phyloP scores from a whole-genome alignment of 2,888 invertebrate genomes.

The Pyrrhia umbra region DNA sequence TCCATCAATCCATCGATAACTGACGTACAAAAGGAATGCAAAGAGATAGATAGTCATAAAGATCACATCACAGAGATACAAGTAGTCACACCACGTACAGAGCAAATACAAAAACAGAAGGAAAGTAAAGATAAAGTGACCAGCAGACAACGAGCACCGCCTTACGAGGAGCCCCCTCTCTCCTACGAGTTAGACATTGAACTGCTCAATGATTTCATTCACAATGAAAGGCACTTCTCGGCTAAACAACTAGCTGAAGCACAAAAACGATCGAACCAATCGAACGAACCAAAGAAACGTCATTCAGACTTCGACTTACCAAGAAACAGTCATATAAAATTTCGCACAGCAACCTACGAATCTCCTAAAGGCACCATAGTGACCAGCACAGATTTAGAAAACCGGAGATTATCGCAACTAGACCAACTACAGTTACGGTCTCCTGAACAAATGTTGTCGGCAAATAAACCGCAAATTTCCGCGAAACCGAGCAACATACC shows the following conservation, averaged over 20 bases:
- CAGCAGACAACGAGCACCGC: constrained; percentile 82
- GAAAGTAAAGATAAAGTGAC: constrained; percentile 79
- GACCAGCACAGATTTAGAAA: constrained; percentile 88
- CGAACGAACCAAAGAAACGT: constrained; percentile 86
- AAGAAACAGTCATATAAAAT: constrained; percentile 90
- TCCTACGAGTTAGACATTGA: constrained; percentile 86
- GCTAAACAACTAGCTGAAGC: constrained; percentile 82
- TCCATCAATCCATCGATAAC: constrained; percentile 85
- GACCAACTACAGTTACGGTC: constrained; percentile 84
- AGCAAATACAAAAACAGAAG: constrained; percentile 74
- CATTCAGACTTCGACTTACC: constrained; percentile 89
- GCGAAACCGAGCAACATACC: constrained; percentile 88
- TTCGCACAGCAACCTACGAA: constrained; percentile 92
- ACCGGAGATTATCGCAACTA: constrained; percentile 90
- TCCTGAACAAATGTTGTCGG: constrained; percentile 67
- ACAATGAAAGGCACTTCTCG: constrained; percentile 85
- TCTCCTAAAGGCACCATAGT: constrained; percentile 89
- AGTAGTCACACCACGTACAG: constrained; percentile 90
- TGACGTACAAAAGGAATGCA: constrained; percentile 78
- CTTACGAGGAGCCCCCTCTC: constrained; percentile 78
- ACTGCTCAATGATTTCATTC: constrained; percentile 86
- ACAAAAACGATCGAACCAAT: constrained; percentile 80
- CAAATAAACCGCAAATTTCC: constrained; percentile 80
- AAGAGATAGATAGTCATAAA: constrained; percentile 73
- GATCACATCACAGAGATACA: constrained; percentile 94